Evolutionary conservation across 2,888 invertebrate species (phyloP).

Genomic region (Tinea trinotella): DNA sequence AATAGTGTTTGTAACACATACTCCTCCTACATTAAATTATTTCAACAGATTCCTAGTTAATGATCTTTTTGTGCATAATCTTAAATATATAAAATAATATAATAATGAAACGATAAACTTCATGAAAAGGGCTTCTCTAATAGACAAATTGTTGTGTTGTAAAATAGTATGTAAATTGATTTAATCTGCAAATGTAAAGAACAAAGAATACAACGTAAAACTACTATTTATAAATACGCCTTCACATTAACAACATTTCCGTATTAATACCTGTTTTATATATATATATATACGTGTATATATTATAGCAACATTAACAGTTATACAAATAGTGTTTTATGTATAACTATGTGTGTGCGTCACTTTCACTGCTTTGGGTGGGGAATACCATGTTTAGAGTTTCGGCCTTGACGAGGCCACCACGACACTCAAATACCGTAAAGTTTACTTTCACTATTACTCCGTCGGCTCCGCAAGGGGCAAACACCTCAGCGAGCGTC

Average conservation of each 20-base stretch:
- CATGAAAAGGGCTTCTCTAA: too few relatives aligned
- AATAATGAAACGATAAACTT: too few relatives aligned
- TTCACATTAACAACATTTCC: slow-evolving; percentile 3
- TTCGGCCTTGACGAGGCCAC: slow-evolving; percentile 56
- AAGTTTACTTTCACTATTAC: slow-evolving; percentile 14
- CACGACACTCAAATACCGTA: slow-evolving; percentile 10
- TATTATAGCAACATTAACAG: background rate
- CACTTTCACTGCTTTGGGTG: slow-evolving; percentile 16
- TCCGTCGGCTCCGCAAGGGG: background rate
- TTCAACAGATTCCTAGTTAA: too few relatives aligned
- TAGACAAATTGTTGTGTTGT: too few relatives aligned
- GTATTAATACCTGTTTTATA: slow-evolving; percentile 14
- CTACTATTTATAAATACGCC: slow-evolving; percentile 12
- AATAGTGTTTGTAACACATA: too few relatives aligned
- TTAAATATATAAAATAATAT: too few relatives aligned
- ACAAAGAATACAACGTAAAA: slow-evolving; percentile 1
- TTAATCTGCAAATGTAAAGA: background rate
- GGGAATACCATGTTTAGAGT: slow-evolving; percentile 13
- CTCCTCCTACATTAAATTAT: too few relatives aligned
- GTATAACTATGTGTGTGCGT: background rate
- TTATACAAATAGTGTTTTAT: background rate
- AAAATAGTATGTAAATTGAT: too few relatives aligned
- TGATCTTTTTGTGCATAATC: too few relatives aligned
- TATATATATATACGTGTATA: background rate
- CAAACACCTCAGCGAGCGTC: slow-evolving; percentile 2